Evolutionary conservation across 2,888 invertebrate species (phyloP), one percentile per base, ranked within the genome.

Genomic region (Nemapogon koenigi): DNA sequence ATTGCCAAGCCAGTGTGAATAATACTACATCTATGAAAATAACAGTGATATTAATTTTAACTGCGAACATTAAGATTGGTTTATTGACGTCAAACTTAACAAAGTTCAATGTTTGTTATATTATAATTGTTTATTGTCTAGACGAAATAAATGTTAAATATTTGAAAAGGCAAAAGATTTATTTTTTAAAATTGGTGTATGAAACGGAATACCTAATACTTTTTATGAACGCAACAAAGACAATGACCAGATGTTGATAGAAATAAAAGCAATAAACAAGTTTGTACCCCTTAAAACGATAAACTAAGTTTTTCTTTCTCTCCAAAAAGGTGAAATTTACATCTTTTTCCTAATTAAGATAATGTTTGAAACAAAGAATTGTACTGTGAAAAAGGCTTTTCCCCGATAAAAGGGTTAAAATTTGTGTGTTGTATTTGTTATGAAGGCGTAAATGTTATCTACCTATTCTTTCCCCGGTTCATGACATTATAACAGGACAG

Each of bases 281-380:
- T 27, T 27, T n/a, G 14, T 4, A 4, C 4, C 28, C n/a, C n/a
- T n/a, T 19, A 19, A 19, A 33, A 33, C 33, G 19, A 33, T 33
- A 33, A 33, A 33, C n/a, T 33, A 33, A 33, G 19, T 33, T 28
- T 28, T 28, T 13, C 11, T 28, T 28, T 28, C 17, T 31, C 17
- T 27, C 37, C 16, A 14, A 26, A 27, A 37, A 37, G 37, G 27
- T 37, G 28, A 37, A 37, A 37, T 37, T 37, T 37, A 37, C 28
- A 37, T 28, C 37, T 37, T 28, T 37, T 37, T 37, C 11, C 37
- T 37, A 37, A 37, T 37, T 37, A 37, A 37, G 37, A 37, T 37
- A 37, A 37, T 37, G 37, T 28, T 27, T n/a, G 27, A 17, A 37
- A 37, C 27, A 27, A 37, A 37, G 28, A 28, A 6, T 28, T 33